Evolutionary conservation across 2,888 invertebrate species (phyloP).

Genomic region (Mystacides longicornis): DNA sequence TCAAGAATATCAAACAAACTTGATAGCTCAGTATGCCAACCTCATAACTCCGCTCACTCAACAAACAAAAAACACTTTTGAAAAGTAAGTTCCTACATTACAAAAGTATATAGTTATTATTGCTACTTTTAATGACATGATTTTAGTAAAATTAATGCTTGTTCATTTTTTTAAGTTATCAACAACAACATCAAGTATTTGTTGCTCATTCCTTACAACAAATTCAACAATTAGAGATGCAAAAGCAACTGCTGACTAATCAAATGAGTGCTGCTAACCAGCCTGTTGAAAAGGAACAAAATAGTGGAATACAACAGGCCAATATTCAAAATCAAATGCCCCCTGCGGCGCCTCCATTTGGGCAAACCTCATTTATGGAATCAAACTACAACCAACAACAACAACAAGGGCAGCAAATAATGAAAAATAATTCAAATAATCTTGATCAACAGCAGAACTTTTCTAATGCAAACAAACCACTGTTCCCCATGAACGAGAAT

Average conservation of each 20-base stretch:
- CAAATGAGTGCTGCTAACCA: constrained; percentile 40
- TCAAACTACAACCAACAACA: constrained; percentile 29
- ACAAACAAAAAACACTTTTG: constrained; percentile 77
- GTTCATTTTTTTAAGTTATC: too few relatives aligned
- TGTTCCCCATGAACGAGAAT: constrained; percentile 32
- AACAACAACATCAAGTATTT: constrained; percentile 93
- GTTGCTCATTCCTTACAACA: constrained; percentile 85
- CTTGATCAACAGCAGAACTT: constrained; percentile 37
- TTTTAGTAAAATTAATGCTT: background rate
- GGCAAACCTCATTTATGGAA: constrained; percentile 23
- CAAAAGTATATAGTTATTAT: background rate
- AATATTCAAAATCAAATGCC: constrained; percentile 22
- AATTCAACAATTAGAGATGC: constrained; percentile 76
- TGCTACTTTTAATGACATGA: background rate
- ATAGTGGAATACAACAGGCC: constrained; percentile 29
- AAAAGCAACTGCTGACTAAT: constrained; percentile 59
- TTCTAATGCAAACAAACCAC: constrained; percentile 28
- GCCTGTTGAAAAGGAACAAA: constrained; percentile 34
- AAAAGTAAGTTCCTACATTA: constrained; percentile 45
- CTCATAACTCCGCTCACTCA: constrained; percentile 70
- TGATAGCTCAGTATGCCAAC: constrained; percentile 72
- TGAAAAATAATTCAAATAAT: constrained; percentile 30
- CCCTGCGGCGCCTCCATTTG: constrained; percentile 13
- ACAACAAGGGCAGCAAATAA: constrained; percentile 33
- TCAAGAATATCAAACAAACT: constrained; percentile 79